These are phyloP conservation scores for Drosophila eohydei DNA, from an alignment of 2,888 invertebrate species.

Conservation along the genomic window DNA sequence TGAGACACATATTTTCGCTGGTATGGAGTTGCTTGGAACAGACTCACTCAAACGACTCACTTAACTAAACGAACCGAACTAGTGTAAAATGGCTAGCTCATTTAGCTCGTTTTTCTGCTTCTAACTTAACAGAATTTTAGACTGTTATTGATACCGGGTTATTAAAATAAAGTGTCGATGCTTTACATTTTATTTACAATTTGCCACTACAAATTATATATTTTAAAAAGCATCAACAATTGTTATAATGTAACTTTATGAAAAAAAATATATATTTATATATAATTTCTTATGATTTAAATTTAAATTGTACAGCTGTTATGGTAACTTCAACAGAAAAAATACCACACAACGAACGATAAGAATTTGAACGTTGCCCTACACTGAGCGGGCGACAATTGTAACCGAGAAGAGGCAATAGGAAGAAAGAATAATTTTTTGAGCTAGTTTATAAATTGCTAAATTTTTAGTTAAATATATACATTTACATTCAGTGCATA, in stretches of 20 bases:
- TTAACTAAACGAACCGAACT: slow-evolving; percentile 8
- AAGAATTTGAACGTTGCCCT: slow-evolving; percentile 25
- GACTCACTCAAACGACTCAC: slow-evolving; percentile 18
- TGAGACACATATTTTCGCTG: slow-evolving; percentile 54
- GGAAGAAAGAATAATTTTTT: slow-evolving; percentile 34
- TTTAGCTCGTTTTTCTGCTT: not conserved
- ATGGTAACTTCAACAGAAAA: slow-evolving; percentile 14
- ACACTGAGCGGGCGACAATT: slow-evolving; percentile 38
- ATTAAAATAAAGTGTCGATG: not conserved
- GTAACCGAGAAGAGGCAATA: slow-evolving; percentile 29
- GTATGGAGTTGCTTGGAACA: slow-evolving; percentile 15
- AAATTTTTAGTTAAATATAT: slow-evolving; percentile 55
- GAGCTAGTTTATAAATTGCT: slow-evolving; percentile 54
- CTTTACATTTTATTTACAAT: not conserved
- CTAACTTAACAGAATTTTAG: not conserved
- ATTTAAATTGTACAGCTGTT: slow-evolving; percentile 15
- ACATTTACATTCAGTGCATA: slow-evolving; percentile 45
- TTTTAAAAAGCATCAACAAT: not conserved
- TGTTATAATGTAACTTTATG: not conserved
- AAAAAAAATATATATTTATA: not conserved
- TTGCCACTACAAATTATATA: not conserved
- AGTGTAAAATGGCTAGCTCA: slow-evolving; percentile 7
- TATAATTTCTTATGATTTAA: not conserved
- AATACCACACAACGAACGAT: slow-evolving; percentile 12
- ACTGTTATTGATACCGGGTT: not conserved